These are phyloP conservation scores for Gopherus evgoodei DNA, from an alignment of 2,113 vertebrate species.

Conservation along the genomic window DNA sequence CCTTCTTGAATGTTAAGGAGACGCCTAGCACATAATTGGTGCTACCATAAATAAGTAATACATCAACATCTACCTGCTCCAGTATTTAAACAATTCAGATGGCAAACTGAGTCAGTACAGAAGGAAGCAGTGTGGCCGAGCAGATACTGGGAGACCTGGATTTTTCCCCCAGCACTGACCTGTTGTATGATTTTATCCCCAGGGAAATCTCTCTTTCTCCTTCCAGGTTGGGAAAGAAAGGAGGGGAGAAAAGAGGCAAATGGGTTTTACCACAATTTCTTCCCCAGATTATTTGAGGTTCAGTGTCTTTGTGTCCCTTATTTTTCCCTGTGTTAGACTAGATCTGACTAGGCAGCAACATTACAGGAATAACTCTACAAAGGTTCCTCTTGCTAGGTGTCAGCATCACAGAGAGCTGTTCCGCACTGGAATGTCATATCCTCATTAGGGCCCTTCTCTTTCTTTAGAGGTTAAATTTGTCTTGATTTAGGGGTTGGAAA, in stretches of 20 bases:
- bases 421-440: background rate
- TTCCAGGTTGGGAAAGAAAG: background rate
- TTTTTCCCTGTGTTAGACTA: background rate
- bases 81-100: background rate
- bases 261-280: background rate
- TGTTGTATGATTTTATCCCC: background rate
- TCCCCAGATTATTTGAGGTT: background rate
- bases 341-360: background rate
- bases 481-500: background rate
- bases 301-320: background rate
- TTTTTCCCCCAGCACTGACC: background rate
- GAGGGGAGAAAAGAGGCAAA: background rate
- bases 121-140: background rate
- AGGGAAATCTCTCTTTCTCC: background rate
- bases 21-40: background rate
- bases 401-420: background rate
- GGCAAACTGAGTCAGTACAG: background rate
- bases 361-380: background rate
- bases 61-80: background rate
- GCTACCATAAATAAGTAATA: background rate
- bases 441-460: background rate
- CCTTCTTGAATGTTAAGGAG: background rate
- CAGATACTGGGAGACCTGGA: fast-evolving
- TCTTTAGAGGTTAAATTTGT: background rate
- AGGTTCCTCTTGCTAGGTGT: background rate